phyloP scores from a whole-genome alignment of 2,113 vertebrate species.

The Alexandromys fortis region DNA sequence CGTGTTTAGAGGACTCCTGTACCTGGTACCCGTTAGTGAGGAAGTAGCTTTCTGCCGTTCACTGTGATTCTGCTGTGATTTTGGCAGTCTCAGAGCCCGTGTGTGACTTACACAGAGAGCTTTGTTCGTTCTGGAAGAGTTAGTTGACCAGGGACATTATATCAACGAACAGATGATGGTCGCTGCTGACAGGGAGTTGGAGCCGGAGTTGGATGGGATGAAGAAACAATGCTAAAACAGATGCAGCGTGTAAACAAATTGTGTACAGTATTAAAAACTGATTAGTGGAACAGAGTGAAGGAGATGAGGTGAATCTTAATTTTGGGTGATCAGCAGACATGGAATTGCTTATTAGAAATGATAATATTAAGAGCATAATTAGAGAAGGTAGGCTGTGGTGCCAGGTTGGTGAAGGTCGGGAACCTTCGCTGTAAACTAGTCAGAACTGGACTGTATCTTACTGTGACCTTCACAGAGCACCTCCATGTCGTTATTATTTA shows the following conservation, averaged over 20 bases:
- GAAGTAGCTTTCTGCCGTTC: not conserved
- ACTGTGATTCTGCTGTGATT: constrained; percentile 4
- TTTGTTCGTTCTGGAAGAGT: not conserved
- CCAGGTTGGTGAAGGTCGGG: not conserved
- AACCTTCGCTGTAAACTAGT: not conserved
- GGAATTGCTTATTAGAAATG: constrained; percentile 26
- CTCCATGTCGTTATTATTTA: not conserved
- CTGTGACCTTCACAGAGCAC: not conserved
- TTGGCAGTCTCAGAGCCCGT: not conserved
- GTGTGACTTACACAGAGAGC: not conserved
- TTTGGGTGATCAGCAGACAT: constrained; percentile 5
- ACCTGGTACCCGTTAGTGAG: not conserved
- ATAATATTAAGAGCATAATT: not conserved
- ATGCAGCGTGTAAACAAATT: not conserved
- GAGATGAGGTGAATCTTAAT: not conserved
- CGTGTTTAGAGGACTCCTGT: not conserved
- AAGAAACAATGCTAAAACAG: not conserved
- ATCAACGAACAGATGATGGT: not conserved
- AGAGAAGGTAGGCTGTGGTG: not conserved
- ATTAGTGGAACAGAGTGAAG: not conserved
- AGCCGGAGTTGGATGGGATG: not conserved
- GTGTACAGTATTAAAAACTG: not conserved
- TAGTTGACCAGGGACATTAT: not conserved
- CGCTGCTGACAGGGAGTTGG: not conserved
- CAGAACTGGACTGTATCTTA: not conserved